phyloP scores from a whole-genome alignment of 1,140 invertebrate genomes.

The Drosophila ironensis region DNA sequence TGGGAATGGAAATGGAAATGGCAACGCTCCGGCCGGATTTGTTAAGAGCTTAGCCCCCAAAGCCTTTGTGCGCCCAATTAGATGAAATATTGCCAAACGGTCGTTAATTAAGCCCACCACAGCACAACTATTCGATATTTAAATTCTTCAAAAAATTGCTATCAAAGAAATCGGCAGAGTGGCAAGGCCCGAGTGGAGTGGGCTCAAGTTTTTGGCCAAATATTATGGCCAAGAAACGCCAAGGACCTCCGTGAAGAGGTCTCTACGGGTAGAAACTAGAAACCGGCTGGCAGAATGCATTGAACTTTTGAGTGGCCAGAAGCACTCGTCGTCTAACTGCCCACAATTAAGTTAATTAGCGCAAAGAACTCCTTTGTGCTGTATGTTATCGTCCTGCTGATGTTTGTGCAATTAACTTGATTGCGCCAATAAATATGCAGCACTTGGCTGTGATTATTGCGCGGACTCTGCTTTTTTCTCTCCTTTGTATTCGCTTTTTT shows the following conservation, averaged over 20 bases:
- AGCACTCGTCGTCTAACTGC: constrained; percentile 38
- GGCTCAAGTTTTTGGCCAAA: constrained; percentile 13
- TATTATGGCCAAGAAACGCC: constrained; percentile 14
- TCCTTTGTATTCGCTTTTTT: background rate
- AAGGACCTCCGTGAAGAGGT: background rate
- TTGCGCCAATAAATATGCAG: constrained; percentile 81
- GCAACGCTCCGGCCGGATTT: constrained; percentile 10
- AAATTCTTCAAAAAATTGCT: too few relatives aligned
- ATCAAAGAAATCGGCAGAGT: too few relatives aligned
- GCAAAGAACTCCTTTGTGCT: constrained; percentile 10
- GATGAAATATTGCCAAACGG: too few relatives aligned
- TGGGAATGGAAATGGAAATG: constrained; percentile 25
- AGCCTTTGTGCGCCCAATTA: background rate
- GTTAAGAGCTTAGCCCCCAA: constrained; percentile 19
- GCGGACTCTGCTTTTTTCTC: constrained; percentile 36
- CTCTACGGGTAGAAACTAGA: background rate
- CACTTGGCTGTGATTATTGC: constrained; percentile 75
- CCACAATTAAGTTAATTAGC: constrained; percentile 76
- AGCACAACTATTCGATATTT: too few relatives aligned
- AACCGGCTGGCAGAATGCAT: constrained; percentile 16
- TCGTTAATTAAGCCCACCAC: too few relatives aligned
- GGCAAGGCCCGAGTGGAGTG: background rate
- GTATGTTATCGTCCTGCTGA: constrained; percentile 6
- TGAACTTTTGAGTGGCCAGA: constrained; percentile 65
- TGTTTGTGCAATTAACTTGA: constrained; percentile 75